Evolutionary conservation across 2,888 invertebrate species (phyloP), one percentile per base, ranked within the genome.

Genomic region (Seira musarum): DNA sequence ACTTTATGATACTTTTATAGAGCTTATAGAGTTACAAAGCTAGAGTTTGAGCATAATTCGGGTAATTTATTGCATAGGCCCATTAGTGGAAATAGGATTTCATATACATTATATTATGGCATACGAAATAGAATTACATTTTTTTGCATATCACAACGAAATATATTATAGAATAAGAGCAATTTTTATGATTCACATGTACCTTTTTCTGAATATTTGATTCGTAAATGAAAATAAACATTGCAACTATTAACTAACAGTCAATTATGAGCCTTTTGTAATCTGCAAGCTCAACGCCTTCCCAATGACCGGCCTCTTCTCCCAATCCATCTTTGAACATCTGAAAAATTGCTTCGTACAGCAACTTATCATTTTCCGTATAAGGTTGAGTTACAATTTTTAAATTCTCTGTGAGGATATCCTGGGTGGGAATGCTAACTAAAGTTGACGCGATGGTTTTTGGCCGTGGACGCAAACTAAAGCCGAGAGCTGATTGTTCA

Each of bases 341-440:
- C 85, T 90, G 90, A 87, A 91, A 91, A n/a, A 95, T 88, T 82
- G 93, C 91, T 40, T 90, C 87, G 57, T 94, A 89, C 1, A 93
- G 89, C 87, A 90, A 88, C 87, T 90, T 90, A 89, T 96, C 96
- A 83, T 92, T 89, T 0, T 91, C 90, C 2, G 90, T 92, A 40
- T 96, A 90, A 0, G 94, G 94, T 77, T 92, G 90, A 17, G 90
- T 89, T 30, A 92, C 87, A 1, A 94, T 91, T 65, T 92, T 90
- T 57, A 96, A 87, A 87, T 94, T 95, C 72, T 91, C 90, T 2
- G 90, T 87, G 25, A 95, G 88, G 84, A 94, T 90, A 5, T 91
- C 88, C 71, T 90, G 89, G 87, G 91, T 93, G 88, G 92, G 93
- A 90, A 96, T 94, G 70, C 96, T 96, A 84, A 94, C 92, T 24